Base-by-base conservation (phyloP, 2,113 vertebrate species). In the Rhodinocichla rosea region DNA sequence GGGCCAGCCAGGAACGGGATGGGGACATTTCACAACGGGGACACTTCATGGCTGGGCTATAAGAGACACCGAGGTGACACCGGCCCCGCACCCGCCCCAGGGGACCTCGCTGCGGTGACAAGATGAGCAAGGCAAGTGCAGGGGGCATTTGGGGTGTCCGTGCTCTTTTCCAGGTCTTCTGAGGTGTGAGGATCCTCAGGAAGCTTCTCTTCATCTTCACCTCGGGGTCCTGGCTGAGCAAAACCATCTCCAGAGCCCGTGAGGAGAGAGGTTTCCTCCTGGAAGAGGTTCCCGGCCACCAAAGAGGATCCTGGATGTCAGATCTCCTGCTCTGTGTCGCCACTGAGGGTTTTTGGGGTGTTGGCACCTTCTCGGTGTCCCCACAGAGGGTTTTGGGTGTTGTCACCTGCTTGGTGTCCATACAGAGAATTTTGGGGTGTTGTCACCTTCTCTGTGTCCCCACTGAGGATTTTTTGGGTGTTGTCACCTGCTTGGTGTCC, bases 81-180 rank as follows among this genome's bases (percentile, higher is more conserved):
- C 8, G 2, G 21, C 13, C 7, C 35, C 0, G 2, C 8, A n/a
- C 15, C 77, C 18, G 6, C 45, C 84, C 0, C 1, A 15, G 71
- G 8, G 59, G 50, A 79, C 16, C 26, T 49, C 32, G 1, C 64
- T 11, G 1, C 7, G 3, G 7, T 2, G 8, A 11, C 94, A 67
- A 39, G 57, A 96, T 96, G 96, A 95, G 77, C 90, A 94, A 96
- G 96, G 96, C 62, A 86, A 95, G 96, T 89, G 17, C 13, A 5
- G 3, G 5, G 32, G 62, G n/a, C 4, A 0, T 32, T 47, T 10
- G 1, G 16, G 18, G 37, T 80, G n/a, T 76, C 33, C 1, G 0
- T 28, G 52, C 4, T 87, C 40, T 94, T 69, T 94, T 89, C 28
- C 39, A 89, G 91, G 91, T 76, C 24, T 1, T 7, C 0, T 0